These are phyloP conservation scores for Spermophilus dauricus DNA, from an alignment of 2,113 vertebrate genomes.

Conservation along the genomic window DNA sequence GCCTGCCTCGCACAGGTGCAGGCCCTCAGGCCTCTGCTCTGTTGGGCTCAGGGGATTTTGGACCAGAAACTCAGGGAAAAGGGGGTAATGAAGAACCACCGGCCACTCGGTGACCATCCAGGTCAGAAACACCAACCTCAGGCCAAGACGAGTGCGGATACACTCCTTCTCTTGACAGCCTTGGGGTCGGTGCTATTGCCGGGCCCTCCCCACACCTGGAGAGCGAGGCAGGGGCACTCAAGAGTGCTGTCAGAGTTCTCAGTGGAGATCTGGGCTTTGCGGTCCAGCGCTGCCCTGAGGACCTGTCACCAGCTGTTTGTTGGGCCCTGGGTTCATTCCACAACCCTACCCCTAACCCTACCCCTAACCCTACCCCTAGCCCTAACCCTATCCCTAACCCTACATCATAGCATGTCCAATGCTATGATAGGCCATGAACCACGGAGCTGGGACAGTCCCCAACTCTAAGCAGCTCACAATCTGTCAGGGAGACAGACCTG, in stretches of 20 bases:
- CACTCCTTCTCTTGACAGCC: not conserved
- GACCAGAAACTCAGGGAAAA: not conserved
- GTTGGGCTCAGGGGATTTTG: not conserved
- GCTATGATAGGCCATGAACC: too few relatives aligned
- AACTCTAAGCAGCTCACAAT: too few relatives aligned
- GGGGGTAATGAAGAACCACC: rapidly evolving
- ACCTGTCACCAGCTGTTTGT: rapidly evolving
- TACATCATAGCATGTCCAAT: too few relatives aligned
- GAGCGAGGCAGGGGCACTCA: not conserved
- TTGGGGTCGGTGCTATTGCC: rapidly evolving
- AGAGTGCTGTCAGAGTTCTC: rapidly evolving
- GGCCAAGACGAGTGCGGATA: rapidly evolving
- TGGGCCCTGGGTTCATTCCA: not conserved
- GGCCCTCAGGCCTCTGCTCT: not conserved
- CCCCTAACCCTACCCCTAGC: too few relatives aligned
- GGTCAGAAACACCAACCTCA: too few relatives aligned
- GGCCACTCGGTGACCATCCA: rapidly evolving
- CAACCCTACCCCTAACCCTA: too few relatives aligned
- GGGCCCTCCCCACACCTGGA: too few relatives aligned
- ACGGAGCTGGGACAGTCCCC: too few relatives aligned
- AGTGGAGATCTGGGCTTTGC: too few relatives aligned
- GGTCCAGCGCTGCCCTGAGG: not conserved
- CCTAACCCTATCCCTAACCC: too few relatives aligned
- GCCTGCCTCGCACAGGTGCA: not conserved
- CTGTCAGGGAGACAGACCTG: too few relatives aligned